Conservation (phyloP, 64 coral and sea anemone species). For the Porites lutea region DNA sequence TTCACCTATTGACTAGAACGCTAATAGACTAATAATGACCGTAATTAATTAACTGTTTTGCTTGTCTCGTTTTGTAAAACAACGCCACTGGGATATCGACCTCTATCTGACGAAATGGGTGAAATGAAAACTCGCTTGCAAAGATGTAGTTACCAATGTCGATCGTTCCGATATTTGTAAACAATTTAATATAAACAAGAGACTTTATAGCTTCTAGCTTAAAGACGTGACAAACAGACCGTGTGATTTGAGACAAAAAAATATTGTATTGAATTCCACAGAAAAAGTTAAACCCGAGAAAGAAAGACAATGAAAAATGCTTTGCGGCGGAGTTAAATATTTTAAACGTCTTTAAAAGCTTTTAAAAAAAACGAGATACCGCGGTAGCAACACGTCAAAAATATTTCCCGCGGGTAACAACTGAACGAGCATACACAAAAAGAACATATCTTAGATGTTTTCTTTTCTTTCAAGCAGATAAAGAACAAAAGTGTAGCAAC, state of each 20-base stretch:
- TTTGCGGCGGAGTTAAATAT: constrained; percentile 39
- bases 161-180: background rate
- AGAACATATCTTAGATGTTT: constrained; percentile 13
- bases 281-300: background rate
- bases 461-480: constrained; percentile 30
- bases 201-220: background rate
- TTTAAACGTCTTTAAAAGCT: background rate
- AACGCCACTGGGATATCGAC: background rate
- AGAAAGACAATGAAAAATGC: background rate
- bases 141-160: background rate
- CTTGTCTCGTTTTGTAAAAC: background rate
- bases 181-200: background rate
- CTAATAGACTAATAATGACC: background rate
- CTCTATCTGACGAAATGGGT: no score
- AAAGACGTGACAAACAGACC: background rate
- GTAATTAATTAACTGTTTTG: constrained; percentile 9
- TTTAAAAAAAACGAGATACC: background rate
- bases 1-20: background rate
- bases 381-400: background rate
- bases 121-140: background rate
- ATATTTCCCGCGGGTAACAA: background rate
- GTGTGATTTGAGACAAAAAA: constrained; percentile 9
- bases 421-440: background rate
- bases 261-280: background rate
- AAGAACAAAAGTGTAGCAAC: constrained; percentile 2